A percentile compares a stretch with the other conserved stretches of the same genome.
These are phyloP conservation scores for Penaeus japonicus DNA, from an alignment of 1,140 invertebrate species.

Conservation along the genomic window DNA sequence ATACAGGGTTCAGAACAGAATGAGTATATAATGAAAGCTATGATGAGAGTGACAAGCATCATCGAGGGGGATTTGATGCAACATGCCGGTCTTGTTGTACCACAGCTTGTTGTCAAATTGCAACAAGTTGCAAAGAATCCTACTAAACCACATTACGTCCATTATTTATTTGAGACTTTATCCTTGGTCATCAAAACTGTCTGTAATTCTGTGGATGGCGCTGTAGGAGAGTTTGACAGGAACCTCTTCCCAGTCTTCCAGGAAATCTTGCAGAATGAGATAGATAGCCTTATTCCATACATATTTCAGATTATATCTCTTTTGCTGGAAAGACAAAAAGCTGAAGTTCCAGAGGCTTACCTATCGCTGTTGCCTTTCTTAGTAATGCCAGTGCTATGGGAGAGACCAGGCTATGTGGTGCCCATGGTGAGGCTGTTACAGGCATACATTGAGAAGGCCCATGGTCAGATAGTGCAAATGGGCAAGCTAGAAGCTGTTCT, in stretches of 20 bases:
- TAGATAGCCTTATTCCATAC: slow-evolving; percentile 72
- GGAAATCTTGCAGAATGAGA: slow-evolving; percentile 89
- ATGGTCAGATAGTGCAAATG: slow-evolving; percentile 74
- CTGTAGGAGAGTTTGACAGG: slow-evolving; percentile 89
- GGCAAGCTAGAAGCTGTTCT: slow-evolving; percentile 80
- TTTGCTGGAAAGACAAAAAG: slow-evolving; percentile 81
- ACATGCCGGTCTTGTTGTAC: slow-evolving; percentile 79
- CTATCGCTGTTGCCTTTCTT: slow-evolving; percentile 88
- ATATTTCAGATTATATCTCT: slow-evolving; percentile 84
- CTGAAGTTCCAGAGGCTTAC: slow-evolving; percentile 79
- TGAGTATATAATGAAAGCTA: slow-evolving; percentile 96
- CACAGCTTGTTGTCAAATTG: slow-evolving; percentile 85
- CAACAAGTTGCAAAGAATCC: slow-evolving; percentile 90
- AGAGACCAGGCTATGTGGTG: slow-evolving; percentile 88
- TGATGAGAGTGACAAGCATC: slow-evolving; percentile 86
- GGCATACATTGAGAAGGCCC: slow-evolving; percentile 81
- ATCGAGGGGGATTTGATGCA: slow-evolving; percentile 85
- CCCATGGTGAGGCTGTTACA: slow-evolving; percentile 88
- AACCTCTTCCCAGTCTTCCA: slow-evolving; percentile 93
- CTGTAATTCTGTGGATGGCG: slow-evolving; percentile 79
- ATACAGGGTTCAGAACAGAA: slow-evolving; percentile 85
- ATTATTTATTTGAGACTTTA: slow-evolving; percentile 95
- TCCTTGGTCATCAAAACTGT: slow-evolving; percentile 88
- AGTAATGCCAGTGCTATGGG: slow-evolving; percentile 88
- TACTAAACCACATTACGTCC: slow-evolving; percentile 95